Conservation (phyloP, 2,797 vertebrate species). For the Cyprinella venusta region DNA sequence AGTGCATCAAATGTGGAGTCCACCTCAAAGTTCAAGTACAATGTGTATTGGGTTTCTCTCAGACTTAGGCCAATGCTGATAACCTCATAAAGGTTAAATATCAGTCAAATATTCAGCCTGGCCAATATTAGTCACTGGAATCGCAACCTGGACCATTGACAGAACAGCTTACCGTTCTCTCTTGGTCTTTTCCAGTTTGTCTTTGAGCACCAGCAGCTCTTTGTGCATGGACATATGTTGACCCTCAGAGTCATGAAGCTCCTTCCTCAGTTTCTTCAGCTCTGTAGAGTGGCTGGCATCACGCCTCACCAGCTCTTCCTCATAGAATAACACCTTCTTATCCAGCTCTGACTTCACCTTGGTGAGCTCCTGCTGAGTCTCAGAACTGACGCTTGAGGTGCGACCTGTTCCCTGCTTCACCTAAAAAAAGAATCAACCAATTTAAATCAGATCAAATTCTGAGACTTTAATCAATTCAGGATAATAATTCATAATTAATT, state of each 20-base stretch:
- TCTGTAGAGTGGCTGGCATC: slow-evolving; percentile 89
- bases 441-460: neutral
- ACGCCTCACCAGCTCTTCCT: slow-evolving; percentile 90
- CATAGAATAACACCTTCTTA: slow-evolving; percentile 92
- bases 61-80: neutral
- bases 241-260: slow-evolving; percentile 90
- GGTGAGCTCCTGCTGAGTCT: slow-evolving; percentile 91
- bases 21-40: neutral
- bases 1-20: no score
- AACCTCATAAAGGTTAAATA: neutral
- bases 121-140: neutral
- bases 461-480: neutral
- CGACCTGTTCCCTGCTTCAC: slow-evolving; percentile 87
- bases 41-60: neutral
- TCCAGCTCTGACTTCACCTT: slow-evolving; percentile 91
- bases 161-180: slow-evolving; percentile 81
- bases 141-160: neutral
- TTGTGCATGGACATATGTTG: slow-evolving; percentile 88
- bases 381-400: slow-evolving; percentile 70
- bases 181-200: slow-evolving; percentile 90
- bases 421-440: slow-evolving; percentile 65
- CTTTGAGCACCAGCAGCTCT: slow-evolving; percentile 86
- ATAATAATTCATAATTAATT: no score
- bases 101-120: neutral
- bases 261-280: slow-evolving; percentile 89